phyloP scores from a whole-genome alignment of 2,888 invertebrate species.

The Noctuana brunneofusca region DNA sequence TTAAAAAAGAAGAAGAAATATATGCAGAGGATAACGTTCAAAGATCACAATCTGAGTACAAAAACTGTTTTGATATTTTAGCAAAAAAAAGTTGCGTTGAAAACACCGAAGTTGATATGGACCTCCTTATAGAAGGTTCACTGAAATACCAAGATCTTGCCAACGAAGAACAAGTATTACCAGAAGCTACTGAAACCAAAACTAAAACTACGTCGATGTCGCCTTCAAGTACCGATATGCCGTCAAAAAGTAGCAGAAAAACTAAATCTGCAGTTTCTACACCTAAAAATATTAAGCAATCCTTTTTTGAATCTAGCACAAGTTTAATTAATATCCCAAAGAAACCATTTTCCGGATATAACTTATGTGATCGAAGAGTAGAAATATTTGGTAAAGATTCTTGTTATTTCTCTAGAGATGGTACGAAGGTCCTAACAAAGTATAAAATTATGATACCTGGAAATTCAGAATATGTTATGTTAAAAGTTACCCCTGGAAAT shows the following conservation, averaged over 20 bases:
- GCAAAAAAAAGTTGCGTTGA: constrained; percentile 56
- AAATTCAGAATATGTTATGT: constrained; percentile 62
- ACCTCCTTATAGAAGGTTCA: constrained; percentile 72
- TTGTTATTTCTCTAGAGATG: constrained; percentile 68
- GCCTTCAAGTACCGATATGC: constrained; percentile 44
- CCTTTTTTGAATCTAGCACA: constrained; percentile 40
- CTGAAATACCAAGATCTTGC: constrained; percentile 62
- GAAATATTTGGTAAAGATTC: constrained; percentile 73
- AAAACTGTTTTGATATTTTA: constrained; percentile 46
- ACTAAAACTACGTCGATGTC: constrained; percentile 48
- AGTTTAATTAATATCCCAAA: constrained; percentile 40
- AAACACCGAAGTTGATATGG: constrained; percentile 57
- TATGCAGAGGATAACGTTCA: constrained; percentile 56
- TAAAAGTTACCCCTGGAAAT: constrained; percentile 64
- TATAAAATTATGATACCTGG: constrained; percentile 67
- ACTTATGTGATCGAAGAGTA: constrained; percentile 69
- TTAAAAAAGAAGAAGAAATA: no score
- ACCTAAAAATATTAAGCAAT: constrained; percentile 47
- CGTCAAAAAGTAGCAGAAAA: constrained; percentile 57
- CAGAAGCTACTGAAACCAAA: constrained; percentile 41
- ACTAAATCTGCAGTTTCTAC: constrained; percentile 47
- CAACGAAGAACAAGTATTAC: constrained; percentile 45
- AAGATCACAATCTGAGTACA: constrained; percentile 51
- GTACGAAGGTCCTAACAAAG: constrained; percentile 57
- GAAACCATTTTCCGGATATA: constrained; percentile 67